Evolutionary conservation across 1,140 invertebrate genomes (phyloP).

Genomic region (Calliphora vicina): DNA sequence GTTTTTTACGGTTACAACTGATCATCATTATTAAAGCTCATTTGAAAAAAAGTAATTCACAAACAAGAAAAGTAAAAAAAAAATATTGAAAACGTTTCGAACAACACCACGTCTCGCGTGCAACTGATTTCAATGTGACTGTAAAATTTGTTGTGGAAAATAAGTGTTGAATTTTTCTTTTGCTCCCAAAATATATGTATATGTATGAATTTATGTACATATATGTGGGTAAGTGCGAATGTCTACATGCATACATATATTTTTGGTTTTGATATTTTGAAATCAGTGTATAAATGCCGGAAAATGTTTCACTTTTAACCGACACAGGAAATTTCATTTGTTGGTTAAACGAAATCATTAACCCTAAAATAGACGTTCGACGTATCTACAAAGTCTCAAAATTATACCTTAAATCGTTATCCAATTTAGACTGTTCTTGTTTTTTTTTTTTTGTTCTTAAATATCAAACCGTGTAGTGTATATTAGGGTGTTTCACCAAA

Average conservation of each 20-base stretch:
- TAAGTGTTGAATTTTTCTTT: background rate
- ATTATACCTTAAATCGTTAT: background rate
- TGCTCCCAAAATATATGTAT: background rate
- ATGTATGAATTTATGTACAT: background rate
- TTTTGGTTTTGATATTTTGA: no score
- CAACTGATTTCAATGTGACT: constrained; percentile 18
- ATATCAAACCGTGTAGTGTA: no score
- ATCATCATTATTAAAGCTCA: background rate
- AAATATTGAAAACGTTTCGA: constrained; percentile 35
- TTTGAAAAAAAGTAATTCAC: background rate
- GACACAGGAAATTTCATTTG: background rate
- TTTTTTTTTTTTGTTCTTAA: no score
- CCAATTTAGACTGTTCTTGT: no score
- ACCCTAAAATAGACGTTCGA: background rate
- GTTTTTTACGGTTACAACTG: background rate
- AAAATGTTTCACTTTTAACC: background rate
- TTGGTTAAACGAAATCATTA: background rate
- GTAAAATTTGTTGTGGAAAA: background rate
- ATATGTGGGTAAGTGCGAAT: background rate
- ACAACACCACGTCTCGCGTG: constrained; percentile 39
- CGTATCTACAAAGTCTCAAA: background rate
- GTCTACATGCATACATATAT: background rate
- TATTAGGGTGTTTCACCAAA: no score
- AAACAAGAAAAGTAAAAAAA: background rate
- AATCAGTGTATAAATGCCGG: no score